Evolutionary conservation across 2,113 vertebrate genomes (phyloP).

Genomic region (Nycticorax nycticorax): DNA sequence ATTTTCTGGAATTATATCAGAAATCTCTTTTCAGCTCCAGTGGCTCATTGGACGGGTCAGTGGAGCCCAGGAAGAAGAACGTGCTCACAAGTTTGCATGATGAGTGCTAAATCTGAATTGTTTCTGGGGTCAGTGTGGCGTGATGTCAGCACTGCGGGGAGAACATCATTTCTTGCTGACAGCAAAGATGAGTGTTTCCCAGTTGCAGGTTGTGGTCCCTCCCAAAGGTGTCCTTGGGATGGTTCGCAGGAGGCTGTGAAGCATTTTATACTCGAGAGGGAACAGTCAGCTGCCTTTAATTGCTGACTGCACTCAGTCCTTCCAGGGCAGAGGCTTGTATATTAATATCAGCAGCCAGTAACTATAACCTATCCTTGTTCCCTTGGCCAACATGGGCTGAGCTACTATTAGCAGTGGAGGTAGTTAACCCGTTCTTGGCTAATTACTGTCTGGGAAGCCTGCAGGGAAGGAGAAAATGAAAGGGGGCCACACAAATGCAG

Average conservation of each 20-base stretch:
- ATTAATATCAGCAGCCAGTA: neutral
- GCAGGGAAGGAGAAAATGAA: neutral
- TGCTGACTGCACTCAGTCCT: neutral
- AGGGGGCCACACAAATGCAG: neutral
- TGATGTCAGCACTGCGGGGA: neutral
- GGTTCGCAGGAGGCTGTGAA: neutral
- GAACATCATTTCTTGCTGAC: neutral
- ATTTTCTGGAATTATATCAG: neutral
- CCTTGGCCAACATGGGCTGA: neutral
- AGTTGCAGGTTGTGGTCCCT: neutral
- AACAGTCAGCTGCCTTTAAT: slow-evolving; percentile 33
- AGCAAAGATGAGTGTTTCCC: neutral
- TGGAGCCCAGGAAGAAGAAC: neutral
- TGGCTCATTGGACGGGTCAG: neutral
- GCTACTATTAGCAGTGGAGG: neutral
- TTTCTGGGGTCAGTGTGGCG: neutral
- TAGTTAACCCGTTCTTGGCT: neutral
- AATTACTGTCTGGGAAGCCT: neutral
- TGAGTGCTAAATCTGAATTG: neutral
- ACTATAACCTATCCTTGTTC: neutral
- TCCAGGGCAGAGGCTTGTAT: neutral
- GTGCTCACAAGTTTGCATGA: neutral
- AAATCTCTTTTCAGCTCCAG: neutral
- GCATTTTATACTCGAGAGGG: neutral
- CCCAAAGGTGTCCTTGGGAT: slow-evolving; percentile 13